Evolutionary conservation across 1,140 invertebrate species (phyloP).

Genomic region (Marisa cornuarietis): DNA sequence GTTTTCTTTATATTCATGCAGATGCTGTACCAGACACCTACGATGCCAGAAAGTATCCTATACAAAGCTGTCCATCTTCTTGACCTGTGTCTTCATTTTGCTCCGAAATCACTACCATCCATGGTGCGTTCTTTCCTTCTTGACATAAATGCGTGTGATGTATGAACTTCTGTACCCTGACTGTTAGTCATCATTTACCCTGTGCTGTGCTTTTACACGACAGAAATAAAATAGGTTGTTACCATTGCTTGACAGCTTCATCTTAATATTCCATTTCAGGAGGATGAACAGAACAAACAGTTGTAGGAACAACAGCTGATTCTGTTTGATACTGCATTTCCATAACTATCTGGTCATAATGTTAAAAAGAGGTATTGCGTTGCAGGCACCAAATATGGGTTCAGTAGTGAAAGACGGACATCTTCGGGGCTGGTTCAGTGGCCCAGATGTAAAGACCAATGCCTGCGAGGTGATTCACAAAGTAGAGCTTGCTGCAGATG

Average conservation of each 20-base stretch:
- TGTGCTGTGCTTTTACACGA: no score
- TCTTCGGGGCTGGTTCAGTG: slow-evolving; percentile 78
- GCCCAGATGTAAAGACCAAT: slow-evolving; percentile 80
- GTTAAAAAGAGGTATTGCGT: background rate
- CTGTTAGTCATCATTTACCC: no score
- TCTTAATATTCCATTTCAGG: no score
- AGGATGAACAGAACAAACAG: no score
- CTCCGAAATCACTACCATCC: slow-evolving; percentile 36
- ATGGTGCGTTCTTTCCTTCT: slow-evolving; percentile 14
- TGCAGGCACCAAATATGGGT: slow-evolving; percentile 32
- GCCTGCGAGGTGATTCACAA: slow-evolving; percentile 77
- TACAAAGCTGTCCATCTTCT: slow-evolving; percentile 87
- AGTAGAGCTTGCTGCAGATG: slow-evolving; percentile 21
- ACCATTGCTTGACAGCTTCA: no score
- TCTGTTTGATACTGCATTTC: no score
- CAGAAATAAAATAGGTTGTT: no score
- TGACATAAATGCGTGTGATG: no score
- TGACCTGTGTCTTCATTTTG: slow-evolving; percentile 81
- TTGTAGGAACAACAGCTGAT: no score
- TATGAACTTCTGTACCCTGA: no score
- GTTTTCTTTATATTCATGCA: slow-evolving; percentile 28
- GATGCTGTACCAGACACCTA: slow-evolving; percentile 72
- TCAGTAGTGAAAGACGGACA: slow-evolving; percentile 71
- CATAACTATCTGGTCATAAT: background rate
- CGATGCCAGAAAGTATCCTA: slow-evolving; percentile 71